Base-by-base conservation (phyloP, 1,140 invertebrate genomes). In the Papilio polytes region DNA sequence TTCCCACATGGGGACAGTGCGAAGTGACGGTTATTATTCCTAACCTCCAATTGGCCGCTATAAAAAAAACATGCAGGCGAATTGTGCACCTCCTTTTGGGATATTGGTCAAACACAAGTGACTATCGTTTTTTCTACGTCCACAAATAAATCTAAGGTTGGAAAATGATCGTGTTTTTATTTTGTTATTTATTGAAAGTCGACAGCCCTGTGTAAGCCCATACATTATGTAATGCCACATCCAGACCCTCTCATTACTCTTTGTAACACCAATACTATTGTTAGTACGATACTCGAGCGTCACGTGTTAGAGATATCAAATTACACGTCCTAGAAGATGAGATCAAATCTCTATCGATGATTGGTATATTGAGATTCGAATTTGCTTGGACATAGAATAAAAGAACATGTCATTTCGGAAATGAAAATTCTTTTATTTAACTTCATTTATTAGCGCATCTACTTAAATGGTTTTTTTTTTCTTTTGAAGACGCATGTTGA, bases 181-280 rank as follows among this genome's bases (percentile, higher is more conserved):
- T 56, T n/a, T 1, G 6, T 20, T 6, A 18, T 56, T 56, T n/a
- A 56, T 56, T 20, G n/a, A 53, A 53, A 20, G n/a, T 56, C 18
- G n/a, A n/a, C 18, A 56, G 53, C 53, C 53, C 53, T 56, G 20
- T 31, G 63, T 70, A 15, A 70, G 10, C 63, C 26, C 12, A 26
- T 70, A 12, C 26, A n/a, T 70, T 70, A 70, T 70, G 63, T 66
- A 66, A 66, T 12, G 22, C 63, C 13, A 70, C 63, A 70, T 70
- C 63, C 26, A 31, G 31, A 12, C 26, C 63, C 22, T 70, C 63
- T 70, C 63, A 31, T 70, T 70, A 31, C 63, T 70, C 26, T 70
- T 70, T 70, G 63, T 70, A 70, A 70, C 20, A 59, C 26, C 63
- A 26, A 26, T 70, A 70, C 63, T 70, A 31, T 70, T 70, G 63